Base-by-base conservation (phyloP, 1,140 invertebrate genomes). In the Bombyx mandarina region DNA sequence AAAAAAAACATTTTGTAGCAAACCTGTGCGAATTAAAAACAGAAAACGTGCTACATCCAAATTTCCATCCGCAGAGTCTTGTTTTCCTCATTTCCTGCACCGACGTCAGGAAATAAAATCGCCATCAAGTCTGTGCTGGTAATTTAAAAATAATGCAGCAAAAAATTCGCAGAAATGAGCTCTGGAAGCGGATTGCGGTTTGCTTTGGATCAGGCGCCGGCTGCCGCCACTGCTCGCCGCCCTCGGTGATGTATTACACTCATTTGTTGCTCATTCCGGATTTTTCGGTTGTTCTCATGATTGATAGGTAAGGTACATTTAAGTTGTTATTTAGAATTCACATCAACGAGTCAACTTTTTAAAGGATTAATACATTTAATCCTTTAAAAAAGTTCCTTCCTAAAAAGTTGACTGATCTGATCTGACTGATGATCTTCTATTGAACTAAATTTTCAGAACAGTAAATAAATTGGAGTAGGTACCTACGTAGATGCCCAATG, bases 81-180 rank as follows among this genome's bases (percentile, higher is more conserved):
- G 65, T 77, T 78, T 76, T 70, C 64, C 78, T 76, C 71, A 77
- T 79, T 82, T 77, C 70, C 72, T 71, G 65, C 67, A 71, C 57
- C 65, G 66, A 66, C 68, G 65, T 61, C 63, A 81, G 77, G 79
- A 84, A 84, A 84, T 84, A 82, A 84, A 84, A 84, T 76, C 67
- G 67, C 77, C 78, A 82, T 82, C 72, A 79, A 71, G 73, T 69
- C 68, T 56, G 61, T 76, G 73, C 60, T 78, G 71, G 74, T 81
- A 81, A 82, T 82, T 84, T 79, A 72, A 81, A 81, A 81, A 80
- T 80, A 81, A 81, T 77, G 71, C 73, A 69, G 73, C 71, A 78
- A 77, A 81, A 35, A 84, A 81, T 78, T 67, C 68, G 74, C 53
- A 65, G 75, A 62, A 75, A 79, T 75, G 65, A 52, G 73, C 69